These are phyloP conservation scores for Lasioglossum villosulum DNA, from an alignment of 2,888 invertebrate genomes.

Conservation along the genomic window DNA sequence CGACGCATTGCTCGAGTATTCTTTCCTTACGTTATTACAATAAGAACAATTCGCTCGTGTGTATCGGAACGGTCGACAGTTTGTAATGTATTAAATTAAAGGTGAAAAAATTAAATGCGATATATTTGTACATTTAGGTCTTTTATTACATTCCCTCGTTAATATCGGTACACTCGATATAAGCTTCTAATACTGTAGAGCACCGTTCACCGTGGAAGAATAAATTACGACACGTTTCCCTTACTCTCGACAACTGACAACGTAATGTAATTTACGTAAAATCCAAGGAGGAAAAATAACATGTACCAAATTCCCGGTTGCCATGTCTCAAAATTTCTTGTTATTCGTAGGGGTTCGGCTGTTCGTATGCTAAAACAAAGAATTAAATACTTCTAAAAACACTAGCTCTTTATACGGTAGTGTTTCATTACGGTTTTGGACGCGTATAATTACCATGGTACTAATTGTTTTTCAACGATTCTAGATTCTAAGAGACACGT, in stretches of 20 bases:
- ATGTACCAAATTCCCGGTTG: constrained; percentile 73
- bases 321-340: constrained; percentile 63
- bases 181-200: constrained; percentile 43
- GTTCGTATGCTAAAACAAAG: constrained; percentile 44
- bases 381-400: background rate
- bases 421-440: background rate
- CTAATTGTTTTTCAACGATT: constrained; percentile 41
- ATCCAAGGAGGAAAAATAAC: constrained; percentile 76
- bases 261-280: constrained; percentile 75
- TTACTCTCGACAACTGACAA: constrained; percentile 54
- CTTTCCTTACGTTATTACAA: constrained; percentile 81
- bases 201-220: constrained; percentile 5
- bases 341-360: constrained; percentile 46
- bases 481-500: constrained; percentile 29
- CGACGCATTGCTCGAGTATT: constrained; percentile 82
- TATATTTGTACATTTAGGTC: constrained; percentile 53
- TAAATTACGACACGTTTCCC: constrained; percentile 1
- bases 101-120: constrained; percentile 41
- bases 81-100: constrained; percentile 49
- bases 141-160: constrained; percentile 39
- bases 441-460: constrained; percentile 32
- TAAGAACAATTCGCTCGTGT: constrained; percentile 81
- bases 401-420: background rate
- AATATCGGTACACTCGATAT: constrained; percentile 23
- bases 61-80: constrained; percentile 78